phyloP scores from a whole-genome alignment of 2,888 invertebrate species.

The Artemia sp. region DNA sequence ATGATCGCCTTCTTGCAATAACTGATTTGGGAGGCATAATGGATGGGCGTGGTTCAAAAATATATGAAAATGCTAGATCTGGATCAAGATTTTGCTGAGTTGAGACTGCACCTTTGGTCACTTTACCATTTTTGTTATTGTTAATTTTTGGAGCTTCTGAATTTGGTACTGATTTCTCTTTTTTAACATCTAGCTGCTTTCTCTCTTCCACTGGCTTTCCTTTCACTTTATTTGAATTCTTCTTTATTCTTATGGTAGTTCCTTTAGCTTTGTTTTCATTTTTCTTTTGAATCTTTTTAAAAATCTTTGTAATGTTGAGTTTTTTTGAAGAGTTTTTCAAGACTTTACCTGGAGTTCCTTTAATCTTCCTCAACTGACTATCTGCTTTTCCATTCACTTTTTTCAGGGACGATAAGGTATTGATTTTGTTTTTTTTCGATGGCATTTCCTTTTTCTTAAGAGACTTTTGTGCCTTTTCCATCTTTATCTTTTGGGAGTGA shows the following conservation, averaged over 20 bases:
- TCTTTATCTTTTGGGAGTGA: too few relatives aligned
- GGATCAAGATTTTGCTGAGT: neutral
- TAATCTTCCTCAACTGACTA: conserved; percentile 2
- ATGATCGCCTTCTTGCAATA: conserved; percentile 7
- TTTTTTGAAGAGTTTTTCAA: neutral
- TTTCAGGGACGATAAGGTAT: too few relatives aligned
- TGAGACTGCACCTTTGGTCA: neutral
- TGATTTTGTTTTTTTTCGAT: too few relatives aligned
- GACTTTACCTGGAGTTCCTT: conserved; percentile 5
- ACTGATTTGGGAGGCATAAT: neutral
- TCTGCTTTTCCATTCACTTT: neutral
- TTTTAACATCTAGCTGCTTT: too few relatives aligned
- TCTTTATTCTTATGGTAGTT: neutral
- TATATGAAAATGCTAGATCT: neutral
- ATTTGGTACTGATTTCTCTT: too few relatives aligned
- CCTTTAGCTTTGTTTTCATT: neutral
- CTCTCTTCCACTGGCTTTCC: neutral
- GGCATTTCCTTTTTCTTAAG: too few relatives aligned
- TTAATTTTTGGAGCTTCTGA: too few relatives aligned
- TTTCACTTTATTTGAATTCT: neutral
- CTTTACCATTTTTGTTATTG: too few relatives aligned
- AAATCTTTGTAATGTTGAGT: neutral
- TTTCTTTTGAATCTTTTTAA: neutral
- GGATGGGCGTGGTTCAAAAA: conserved; percentile 10
- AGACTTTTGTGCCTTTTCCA: too few relatives aligned